phyloP scores from a whole-genome alignment of 1,140 invertebrate species.

The Cotesia vestalis region DNA sequence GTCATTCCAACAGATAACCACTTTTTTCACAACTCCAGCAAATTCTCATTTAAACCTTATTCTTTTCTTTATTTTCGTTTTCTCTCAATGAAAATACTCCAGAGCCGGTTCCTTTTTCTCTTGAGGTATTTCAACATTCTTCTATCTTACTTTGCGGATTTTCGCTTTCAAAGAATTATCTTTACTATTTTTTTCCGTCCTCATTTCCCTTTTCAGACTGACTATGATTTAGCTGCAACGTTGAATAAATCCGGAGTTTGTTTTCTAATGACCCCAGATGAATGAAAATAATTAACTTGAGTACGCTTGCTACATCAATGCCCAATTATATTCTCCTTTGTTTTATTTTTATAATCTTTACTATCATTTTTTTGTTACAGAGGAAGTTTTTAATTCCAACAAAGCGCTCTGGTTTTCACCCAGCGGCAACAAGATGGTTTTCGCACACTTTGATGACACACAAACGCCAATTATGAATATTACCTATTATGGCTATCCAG shows the following conservation, averaged over 20 bases:
- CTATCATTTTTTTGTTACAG: slow-evolving; percentile 67
- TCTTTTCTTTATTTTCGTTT: background rate
- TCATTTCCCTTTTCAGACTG: background rate
- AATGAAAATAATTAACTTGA: no score
- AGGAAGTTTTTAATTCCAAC: slow-evolving; percentile 89
- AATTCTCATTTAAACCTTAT: slow-evolving; percentile 26
- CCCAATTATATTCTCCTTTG: background rate
- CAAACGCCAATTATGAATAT: slow-evolving; percentile 71
- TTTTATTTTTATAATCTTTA: slow-evolving; percentile 35
- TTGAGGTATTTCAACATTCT: background rate
- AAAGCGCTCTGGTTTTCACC: slow-evolving; percentile 91
- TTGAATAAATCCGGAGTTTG: no score
- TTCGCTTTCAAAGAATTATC: background rate
- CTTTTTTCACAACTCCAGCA: slow-evolving; percentile 9
- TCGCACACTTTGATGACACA: slow-evolving; percentile 84
- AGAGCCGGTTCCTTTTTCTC: background rate
- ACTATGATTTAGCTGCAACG: no score
- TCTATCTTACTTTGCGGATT: background rate
- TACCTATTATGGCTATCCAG: slow-evolving; percentile 70
- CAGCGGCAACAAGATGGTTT: slow-evolving; percentile 80
- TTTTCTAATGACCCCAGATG: no score
- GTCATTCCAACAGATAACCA: slow-evolving; percentile 14
- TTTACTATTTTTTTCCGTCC: background rate
- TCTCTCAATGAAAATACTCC: slow-evolving; percentile 9
- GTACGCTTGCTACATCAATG: background rate